Base-by-base conservation (phyloP, 2,888 invertebrate genomes). In the Hylaea fasciaria region DNA sequence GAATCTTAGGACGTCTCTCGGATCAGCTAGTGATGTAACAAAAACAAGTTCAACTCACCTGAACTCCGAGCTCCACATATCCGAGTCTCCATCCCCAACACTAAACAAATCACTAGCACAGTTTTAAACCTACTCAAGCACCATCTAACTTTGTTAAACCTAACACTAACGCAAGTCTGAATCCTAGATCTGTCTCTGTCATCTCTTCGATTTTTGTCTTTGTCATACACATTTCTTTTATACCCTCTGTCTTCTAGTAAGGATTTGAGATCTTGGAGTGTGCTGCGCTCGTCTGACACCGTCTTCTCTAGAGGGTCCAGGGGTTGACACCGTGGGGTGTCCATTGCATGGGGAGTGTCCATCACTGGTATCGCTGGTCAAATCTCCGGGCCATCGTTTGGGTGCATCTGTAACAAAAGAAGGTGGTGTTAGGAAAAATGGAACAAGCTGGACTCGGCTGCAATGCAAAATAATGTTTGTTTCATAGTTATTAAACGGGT, bases 191-290 rank as follows among this genome's bases (percentile, higher is more conserved):
- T 84, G 82, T 82, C 84, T 79, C 83, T 83, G 80, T 66, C 52
- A 82, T 82, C 83, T 79, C 83, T 83, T 80, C 65, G 51, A 70
- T 70, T 78, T 70, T 80, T 79, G 66, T 76, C 77, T 56, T 69
- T 73, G 56, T 72, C 77, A 58, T 78, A 70, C 50, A 68, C 65
- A 65, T 70, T 70, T 63, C 70, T 68, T 50, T 66, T 79, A 57
- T 81, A 83, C 66, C 91, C 92, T 92, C 92, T 90, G 67, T 92
- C 92, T 81, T 91, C 91, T 74, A 91, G 69, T 64, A 90, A 80
- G 10, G 85, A 83, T 88, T 87, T 92, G 64, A 90, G 87, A 76
- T 91, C 87, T 80, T 85, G 81, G 55, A 90, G 80, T 67, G 52
- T 44, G 51, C 85, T 48, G 32, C 65, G 64, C 81, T 83, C 61